Evolutionary conservation across 1,140 invertebrate species (phyloP).

Genomic region (Microplitis demolitor): DNA sequence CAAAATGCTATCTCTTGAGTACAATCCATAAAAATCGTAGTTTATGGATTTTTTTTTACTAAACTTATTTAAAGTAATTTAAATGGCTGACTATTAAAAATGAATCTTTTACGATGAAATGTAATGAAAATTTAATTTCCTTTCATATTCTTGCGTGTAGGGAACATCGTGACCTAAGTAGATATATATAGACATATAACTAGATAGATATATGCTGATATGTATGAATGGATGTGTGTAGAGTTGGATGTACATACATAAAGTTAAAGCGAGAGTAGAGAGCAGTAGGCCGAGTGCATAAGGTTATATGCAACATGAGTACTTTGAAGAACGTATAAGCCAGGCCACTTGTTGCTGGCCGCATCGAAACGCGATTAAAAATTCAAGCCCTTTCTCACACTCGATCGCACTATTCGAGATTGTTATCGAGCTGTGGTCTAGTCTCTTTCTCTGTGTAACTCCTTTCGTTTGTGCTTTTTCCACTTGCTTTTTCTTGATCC

Average conservation of each 20-base stretch:
- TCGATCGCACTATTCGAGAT: slow-evolving; percentile 33
- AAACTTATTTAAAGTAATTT: no score
- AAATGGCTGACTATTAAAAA: no score
- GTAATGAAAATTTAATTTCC: no score
- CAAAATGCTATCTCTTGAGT: no score
- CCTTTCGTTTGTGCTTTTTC: not conserved
- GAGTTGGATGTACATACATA: not conserved
- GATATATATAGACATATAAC: not conserved
- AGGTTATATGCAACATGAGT: slow-evolving; percentile 12
- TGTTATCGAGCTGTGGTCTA: slow-evolving; percentile 30
- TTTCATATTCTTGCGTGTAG: no score
- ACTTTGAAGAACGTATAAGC: slow-evolving; percentile 31
- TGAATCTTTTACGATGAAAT: no score
- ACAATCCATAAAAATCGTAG: no score
- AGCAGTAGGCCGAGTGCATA: slow-evolving; percentile 4
- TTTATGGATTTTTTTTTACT: no score
- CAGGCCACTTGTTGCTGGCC: slow-evolving; percentile 34
- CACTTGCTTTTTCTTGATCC: no score
- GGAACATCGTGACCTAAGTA: slow-evolving; percentile 9
- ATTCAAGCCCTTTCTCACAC: slow-evolving; percentile 36
- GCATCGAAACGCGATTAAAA: slow-evolving; percentile 33
- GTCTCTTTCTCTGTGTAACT: slow-evolving; percentile 7
- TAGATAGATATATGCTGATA: not conserved
- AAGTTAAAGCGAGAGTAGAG: not conserved
- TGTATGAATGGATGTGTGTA: not conserved